Evolutionary conservation across 2,888 invertebrate genomes (phyloP).

Genomic region (Brachynemurus nebulosus): DNA sequence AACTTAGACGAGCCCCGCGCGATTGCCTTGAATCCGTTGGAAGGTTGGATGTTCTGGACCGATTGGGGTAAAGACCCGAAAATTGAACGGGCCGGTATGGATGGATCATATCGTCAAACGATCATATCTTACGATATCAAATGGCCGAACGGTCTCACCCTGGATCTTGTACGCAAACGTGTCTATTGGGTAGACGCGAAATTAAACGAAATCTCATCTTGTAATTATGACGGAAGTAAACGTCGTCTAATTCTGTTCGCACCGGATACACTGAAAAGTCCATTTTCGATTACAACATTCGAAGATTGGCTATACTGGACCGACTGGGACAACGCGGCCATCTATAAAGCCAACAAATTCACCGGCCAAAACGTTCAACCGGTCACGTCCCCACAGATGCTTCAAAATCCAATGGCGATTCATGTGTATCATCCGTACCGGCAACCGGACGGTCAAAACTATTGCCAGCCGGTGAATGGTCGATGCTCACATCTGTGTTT

Average conservation of each 20-base stretch:
- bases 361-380: slow-evolving; percentile 66
- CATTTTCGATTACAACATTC: slow-evolving; percentile 94
- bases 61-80: slow-evolving; percentile 91
- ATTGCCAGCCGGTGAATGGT: slow-evolving; percentile 84
- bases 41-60: slow-evolving; percentile 97
- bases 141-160: slow-evolving; percentile 93
- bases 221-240: slow-evolving; percentile 74
- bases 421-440: slow-evolving; percentile 92
- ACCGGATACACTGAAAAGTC: slow-evolving; percentile 69
- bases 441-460: slow-evolving; percentile 83
- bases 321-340: slow-evolving; percentile 91
- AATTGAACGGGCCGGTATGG: slow-evolving; percentile 94
- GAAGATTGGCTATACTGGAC: slow-evolving; percentile 98
- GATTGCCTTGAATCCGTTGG: slow-evolving; percentile 83
- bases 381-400: slow-evolving; percentile 64
- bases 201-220: slow-evolving; percentile 75
- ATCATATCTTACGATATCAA: slow-evolving; percentile 78
- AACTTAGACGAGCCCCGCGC: slow-evolving; percentile 86
- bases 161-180: slow-evolving; percentile 78
- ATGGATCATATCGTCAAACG: slow-evolving; percentile 76
- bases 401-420: slow-evolving; percentile 87
- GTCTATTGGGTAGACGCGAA: slow-evolving; percentile 98
- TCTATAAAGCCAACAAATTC: slow-evolving; percentile 86
- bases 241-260: slow-evolving; percentile 67
- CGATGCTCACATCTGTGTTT: slow-evolving; percentile 89